Percentiles rank a stretch among this genome's conserved stretches.
These are phyloP conservation scores for Eulemur macaco DNA, from an alignment of 2,113 vertebrate genomes.

Conservation along the genomic window DNA sequence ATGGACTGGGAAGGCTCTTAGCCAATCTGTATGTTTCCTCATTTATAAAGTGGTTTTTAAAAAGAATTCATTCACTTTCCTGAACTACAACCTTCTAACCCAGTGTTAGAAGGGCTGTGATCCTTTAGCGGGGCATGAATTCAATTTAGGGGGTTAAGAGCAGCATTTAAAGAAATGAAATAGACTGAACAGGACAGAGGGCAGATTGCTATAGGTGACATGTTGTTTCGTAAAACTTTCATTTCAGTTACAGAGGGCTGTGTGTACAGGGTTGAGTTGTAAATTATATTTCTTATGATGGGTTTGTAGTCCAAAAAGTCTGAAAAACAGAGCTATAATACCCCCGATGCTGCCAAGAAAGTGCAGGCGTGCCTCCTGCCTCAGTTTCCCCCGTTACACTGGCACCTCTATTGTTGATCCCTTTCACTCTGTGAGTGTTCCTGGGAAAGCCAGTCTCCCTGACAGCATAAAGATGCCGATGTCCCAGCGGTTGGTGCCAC, in stretches of 20 bases:
- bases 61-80: neutral
- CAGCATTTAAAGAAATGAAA: neutral
- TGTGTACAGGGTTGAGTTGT: neutral
- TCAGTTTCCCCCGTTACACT: neutral
- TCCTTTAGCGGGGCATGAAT: neutral
- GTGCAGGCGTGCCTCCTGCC: neutral
- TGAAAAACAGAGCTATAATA: neutral
- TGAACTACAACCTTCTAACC: neutral
- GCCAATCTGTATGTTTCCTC: neutral
- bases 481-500: neutral
- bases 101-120: neutral
- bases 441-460: neutral
- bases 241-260: neutral
- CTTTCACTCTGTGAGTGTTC: neutral
- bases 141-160: neutral
- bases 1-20: neutral
- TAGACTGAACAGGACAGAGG: neutral
- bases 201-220: neutral
- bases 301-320: neutral
- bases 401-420: neutral
- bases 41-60: neutral
- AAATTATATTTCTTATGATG: neutral
- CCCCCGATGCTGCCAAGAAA: neutral
- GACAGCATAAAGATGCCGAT: neutral
- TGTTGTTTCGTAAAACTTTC: neutral